Percentiles rank a stretch among this genome's conserved stretches.
These are phyloP conservation scores for Pseudococcus longispinus DNA, from an alignment of 2,888 invertebrate genomes.

Conservation along the genomic window DNA sequence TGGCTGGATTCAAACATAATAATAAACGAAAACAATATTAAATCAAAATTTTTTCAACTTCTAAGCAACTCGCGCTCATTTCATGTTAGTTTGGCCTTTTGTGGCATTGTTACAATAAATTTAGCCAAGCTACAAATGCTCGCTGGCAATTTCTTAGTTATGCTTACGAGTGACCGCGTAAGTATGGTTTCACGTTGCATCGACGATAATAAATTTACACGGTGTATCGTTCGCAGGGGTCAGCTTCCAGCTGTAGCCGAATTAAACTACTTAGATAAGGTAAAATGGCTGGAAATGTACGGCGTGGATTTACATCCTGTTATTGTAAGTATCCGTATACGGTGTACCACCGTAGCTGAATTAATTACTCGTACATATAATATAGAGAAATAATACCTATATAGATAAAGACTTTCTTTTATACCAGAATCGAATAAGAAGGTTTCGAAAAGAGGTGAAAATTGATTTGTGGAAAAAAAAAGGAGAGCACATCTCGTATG, in stretches of 20 bases:
- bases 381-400: neutral
- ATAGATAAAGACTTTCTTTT: neutral
- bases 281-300: slow-evolving; percentile 98
- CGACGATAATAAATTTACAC: slow-evolving; percentile 51
- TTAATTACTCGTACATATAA: neutral
- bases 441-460: neutral
- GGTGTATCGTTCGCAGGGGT: slow-evolving; percentile 68
- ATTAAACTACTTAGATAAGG: slow-evolving; percentile 93
- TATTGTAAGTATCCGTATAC: slow-evolving; percentile 70
- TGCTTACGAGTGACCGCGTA: slow-evolving; percentile 41
- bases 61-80: neutral
- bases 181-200: slow-evolving; percentile 36
- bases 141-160: slow-evolving; percentile 25
- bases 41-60: neutral
- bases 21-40: neutral
- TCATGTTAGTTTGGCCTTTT: neutral
- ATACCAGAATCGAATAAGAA: neutral
- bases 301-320: slow-evolving; percentile 97
- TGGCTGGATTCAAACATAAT: too few relatives aligned
- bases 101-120: slow-evolving; percentile 1
- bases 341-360: neutral
- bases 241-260: slow-evolving; percentile 91
- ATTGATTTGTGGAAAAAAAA: neutral
- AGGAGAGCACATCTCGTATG: neutral
- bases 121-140: neutral